These are phyloP conservation scores for Penelope pileata DNA, from an alignment of 2,113 vertebrate genomes.

Conservation along the genomic window DNA sequence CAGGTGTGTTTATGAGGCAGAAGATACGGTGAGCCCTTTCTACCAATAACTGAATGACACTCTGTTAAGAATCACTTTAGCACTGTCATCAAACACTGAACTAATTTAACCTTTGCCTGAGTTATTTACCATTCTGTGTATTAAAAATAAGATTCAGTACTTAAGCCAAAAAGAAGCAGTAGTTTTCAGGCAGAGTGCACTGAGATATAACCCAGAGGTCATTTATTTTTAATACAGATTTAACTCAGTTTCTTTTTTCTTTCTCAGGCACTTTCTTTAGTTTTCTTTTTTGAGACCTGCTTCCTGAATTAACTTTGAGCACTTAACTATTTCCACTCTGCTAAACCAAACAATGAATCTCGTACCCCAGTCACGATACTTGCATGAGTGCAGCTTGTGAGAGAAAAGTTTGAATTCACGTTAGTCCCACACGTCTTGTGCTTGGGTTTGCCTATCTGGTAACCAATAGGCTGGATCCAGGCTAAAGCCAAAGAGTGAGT, in stretches of 20 bases:
- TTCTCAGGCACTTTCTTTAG: neutral
- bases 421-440: neutral
- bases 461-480: neutral
- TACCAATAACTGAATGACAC: neutral
- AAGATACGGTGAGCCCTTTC: neutral
- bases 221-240: slow-evolving; percentile 46
- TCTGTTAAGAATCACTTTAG: neutral
- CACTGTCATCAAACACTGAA: neutral
- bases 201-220: slow-evolving; percentile 10
- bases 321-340: slow-evolving; percentile 12
- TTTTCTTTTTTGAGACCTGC: neutral
- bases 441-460: neutral
- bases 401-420: neutral
- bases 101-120: neutral
- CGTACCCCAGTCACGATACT: neutral
- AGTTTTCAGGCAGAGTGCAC: neutral
- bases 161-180: neutral
- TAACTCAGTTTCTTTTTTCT: neutral
- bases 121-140: neutral
- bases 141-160: slow-evolving; percentile 8
- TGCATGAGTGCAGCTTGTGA: neutral
- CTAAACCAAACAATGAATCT: neutral
- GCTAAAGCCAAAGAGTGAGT: neutral
- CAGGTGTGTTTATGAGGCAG: neutral
- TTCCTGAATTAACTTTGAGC: slow-evolving; percentile 6